phyloP scores from a whole-genome alignment of 2,797 vertebrate species.

The Macropodus opercularis region DNA sequence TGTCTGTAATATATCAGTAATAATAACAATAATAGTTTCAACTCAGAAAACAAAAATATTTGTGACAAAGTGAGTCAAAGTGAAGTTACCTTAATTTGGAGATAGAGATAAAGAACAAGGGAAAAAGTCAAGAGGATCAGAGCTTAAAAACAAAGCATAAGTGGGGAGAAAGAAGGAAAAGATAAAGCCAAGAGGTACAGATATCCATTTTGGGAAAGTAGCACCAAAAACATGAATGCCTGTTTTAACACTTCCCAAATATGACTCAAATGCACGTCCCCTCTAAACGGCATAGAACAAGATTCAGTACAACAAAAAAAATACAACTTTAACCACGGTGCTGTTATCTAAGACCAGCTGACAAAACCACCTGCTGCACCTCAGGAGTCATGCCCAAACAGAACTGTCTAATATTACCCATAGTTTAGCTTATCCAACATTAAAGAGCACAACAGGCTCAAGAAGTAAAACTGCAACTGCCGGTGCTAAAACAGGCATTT shows the following conservation, averaged over 20 bases:
- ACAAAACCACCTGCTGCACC: constrained; percentile 38
- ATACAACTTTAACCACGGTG: constrained; percentile 68
- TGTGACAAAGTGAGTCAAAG: constrained; percentile 80
- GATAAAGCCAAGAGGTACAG: constrained; percentile 68
- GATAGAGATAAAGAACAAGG: constrained; percentile 46
- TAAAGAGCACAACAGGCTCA: constrained; percentile 30
- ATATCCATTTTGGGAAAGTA: constrained; percentile 82
- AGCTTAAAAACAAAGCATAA: constrained; percentile 22
- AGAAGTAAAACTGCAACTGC: constrained; percentile 44
- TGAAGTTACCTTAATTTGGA: constrained; percentile 79
- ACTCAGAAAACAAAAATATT: constrained; percentile 77
- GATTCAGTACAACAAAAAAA: constrained; percentile 72
- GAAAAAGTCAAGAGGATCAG: constrained; percentile 39
- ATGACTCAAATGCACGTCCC: constrained; percentile 67
- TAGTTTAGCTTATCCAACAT: constrained; percentile 63
- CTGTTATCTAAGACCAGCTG: constrained; percentile 57
- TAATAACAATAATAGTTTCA: constrained; percentile 83
- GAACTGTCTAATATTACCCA: constrained; percentile 35
- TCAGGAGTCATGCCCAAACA: constrained; percentile 46
- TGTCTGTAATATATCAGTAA: constrained; percentile 85
- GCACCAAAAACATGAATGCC: constrained; percentile 86
- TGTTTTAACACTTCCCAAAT: constrained; percentile 82
- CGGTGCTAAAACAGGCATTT: constrained; percentile 42
- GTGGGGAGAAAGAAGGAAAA: constrained; percentile 29
- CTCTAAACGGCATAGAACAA: constrained; percentile 73